Evolutionary conservation across 2,113 vertebrate species (phyloP), one percentile per base, ranked within the genome.

Genomic region (Ginglymostoma cirratum): DNA sequence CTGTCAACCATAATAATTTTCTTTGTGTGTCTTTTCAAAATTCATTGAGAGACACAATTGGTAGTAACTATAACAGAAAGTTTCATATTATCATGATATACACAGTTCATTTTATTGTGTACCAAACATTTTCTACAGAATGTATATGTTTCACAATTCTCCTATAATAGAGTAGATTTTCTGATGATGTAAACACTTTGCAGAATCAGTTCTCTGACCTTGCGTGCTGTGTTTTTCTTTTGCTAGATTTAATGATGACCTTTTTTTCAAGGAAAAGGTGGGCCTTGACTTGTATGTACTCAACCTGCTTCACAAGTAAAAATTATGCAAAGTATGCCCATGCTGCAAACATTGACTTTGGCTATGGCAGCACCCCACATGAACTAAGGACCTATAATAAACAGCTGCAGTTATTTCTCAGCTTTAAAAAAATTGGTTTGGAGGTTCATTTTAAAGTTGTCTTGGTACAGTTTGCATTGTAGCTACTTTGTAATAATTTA

Each of bases 1-100:
- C 87, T 93, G n/a, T 93, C n/a, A 65, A 66, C 89, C 55, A 93
- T 93, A 93, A n/a, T n/a, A 93, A 34, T 66, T 93, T 93, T 34
- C 61, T 66, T 93, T 66, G 61, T 66, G 15, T 5, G 15, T 67
- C 65, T 92, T 93, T 93, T 65, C 61, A 93, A 93, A 93, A 93
- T 93, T 21, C 61, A 66, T 93, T 93, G n/a, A n/a, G 89, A 38
- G 61, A 66, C 65, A 61, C 55, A 67, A 93, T 66, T 45, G 65
- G 89, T 23, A 38, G 55, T 93, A 66, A 38, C 89, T 38, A 67
- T 66, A 38, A 93, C 61, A 93, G 61, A 93, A 93, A 21, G 61
- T 67, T 38, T 66, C 66, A n/a, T 23, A 34, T 66, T 93, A 65
- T 61, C 52, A 90, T 21, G 61, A 66, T 38, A 61, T 66, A 66